Base-by-base conservation (phyloP, 2,797 vertebrate species). In the Ataeniobius toweri region DNA sequence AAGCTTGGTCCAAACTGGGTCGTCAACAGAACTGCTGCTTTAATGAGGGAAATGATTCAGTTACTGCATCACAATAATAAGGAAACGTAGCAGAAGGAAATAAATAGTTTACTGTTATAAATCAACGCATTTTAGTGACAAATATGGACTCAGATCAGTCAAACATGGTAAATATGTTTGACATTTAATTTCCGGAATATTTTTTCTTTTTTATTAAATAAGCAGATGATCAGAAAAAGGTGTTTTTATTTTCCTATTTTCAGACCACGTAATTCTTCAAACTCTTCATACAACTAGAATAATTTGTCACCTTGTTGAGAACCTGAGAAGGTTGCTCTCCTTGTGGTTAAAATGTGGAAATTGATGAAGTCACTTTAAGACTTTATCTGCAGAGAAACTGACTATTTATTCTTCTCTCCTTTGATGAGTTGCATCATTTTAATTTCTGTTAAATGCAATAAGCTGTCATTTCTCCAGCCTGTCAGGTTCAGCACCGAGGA, bases 401-500 rank as follows among this genome's bases (percentile, higher is more conserved):
- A 31, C 36, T 63, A 20, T 63, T 63, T 36, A 16, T 31, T 36
- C 28, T 63, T 13, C 12, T 48, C 46, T 36, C 36, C 36, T 36
- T 36, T 36, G 36, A 36, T 36, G 36, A 36, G n/a, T 59, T 14
- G n/a, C 56, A 1, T 58, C 48, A 16, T 50, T 13, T 9, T 48
- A 48, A 48, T 50, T 16, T 13, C 10, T 13, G 10, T 50, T 36
- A 36, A 36, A 36, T 31, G 31, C 31, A 31, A 31, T 12, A 3
- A 44, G 41, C 51, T 53, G 16, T 14, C 39, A 4, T 65, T 44
- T 16, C 41, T 69, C 28, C 59, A 31, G 16, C 44, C 50, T 18
- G 36, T n/a, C 26, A 22, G 9, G 0, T 65, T 71, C 88, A 87
- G 88, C 72, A 89, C 88, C 85, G 12, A 71, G 85, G 88, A 91